Base-by-base conservation (phyloP, 1,140 invertebrate genomes). In the Drosophila varians region DNA sequence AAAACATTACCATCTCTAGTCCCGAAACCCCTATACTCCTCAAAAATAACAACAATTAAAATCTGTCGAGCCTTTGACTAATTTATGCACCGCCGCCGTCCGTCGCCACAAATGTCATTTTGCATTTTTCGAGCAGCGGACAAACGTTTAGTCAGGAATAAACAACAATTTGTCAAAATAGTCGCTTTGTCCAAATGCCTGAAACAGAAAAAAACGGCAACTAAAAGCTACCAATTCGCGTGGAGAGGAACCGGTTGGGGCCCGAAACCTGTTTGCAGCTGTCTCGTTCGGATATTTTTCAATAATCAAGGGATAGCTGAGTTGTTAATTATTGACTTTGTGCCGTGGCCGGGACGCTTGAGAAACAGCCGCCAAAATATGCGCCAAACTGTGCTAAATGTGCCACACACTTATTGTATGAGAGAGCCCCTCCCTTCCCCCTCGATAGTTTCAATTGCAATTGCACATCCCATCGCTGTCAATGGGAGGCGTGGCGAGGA, bases 231-330 rank as follows among this genome's bases (percentile, higher is more conserved):
- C 18, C 49, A 25, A 38, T 38, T 38, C 36, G 36, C 36, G 43
- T 31, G 31, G 65, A 69, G 28, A 23, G 38, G 28, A 74, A 74
- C 71, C 71, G 71, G 71, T 21, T 21, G 21, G 6, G 16, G 14
- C 16, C 7, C 38, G 69, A 87, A n/a, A 87, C 82, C 82, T 66
- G 82, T 86, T 86, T 86, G 77, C 82, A 86, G 80, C 80, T 84
- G 79, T 66, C 49, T 53, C 54, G 51, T 54, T 34, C 49, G 36
- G 53, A 58, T 55, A 79, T 66, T 64, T 77, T 61, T 61, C 64
- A 86, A 86, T 82, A 80, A 80, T 84, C 79, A 87, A 87, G 77
- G 82, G 82, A 82, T 77, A 80, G 69, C 64, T 68, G 72, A 84
- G 73, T 74, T 69, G 80, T 86, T 86, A 79, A 86, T 73, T 84